Base-by-base conservation (phyloP, 2,113 vertebrate species). In the Progne subis region DNA sequence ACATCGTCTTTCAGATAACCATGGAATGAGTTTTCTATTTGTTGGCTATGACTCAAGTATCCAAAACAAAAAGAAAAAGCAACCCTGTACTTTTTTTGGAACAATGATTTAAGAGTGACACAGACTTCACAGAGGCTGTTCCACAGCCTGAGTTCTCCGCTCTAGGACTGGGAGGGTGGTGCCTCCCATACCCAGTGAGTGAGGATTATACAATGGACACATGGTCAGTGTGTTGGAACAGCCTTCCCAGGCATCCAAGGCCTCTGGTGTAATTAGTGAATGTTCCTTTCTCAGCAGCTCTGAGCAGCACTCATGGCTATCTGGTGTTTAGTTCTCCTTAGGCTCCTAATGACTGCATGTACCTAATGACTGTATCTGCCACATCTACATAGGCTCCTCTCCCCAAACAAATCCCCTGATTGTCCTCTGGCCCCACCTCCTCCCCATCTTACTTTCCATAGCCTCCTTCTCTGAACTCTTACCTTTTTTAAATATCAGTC, bases 1-100 rank as follows among this genome's bases (percentile, higher is more conserved):
- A 97, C 96, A 98, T 96, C 91, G 95, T 81, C 88, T 94, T 90
- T 84, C 94, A 96, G 97, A 98, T 97, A 97, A 98, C 97, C 93
- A 81, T 18, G 82, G 95, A 94, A 97, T 96, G 97, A 97, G 91
- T 97, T 98, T 98, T 95, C 88, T 97, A 79, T 96, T 97, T 97
- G 85, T 96, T 82, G 78, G 77, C 96, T 68, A 34, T 95, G 96
- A 95, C 89, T 95, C 88, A 92, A 78, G 50, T 60, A 46, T 84
- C 72, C 82, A 88, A 92, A 97, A 95, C 57, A 92, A 88, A 92
- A 83, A 87, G 56, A 64, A 83, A 87, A 80, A 86, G 50, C 56
- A 93, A 39, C 8, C 46, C 80, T 70, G 53, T 87, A 37, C 88
- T 97, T 97, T 97, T 83, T 95, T 95, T 63, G 55, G 93, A 95